Base-by-base conservation (phyloP, 2,888 invertebrate genomes). In the Drosophila tripunctata region DNA sequence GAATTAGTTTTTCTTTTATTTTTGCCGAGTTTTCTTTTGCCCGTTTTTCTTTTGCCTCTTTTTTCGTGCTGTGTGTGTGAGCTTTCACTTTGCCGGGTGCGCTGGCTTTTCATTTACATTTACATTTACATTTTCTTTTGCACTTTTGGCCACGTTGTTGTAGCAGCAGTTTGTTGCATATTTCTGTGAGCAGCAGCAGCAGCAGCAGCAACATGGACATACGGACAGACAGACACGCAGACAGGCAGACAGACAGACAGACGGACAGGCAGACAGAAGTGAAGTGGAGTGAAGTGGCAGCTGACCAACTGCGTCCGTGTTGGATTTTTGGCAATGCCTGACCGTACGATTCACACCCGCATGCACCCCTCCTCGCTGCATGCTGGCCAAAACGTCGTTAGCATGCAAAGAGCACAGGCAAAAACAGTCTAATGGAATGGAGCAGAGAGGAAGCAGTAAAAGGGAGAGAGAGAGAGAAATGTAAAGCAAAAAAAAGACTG, bases 51-150 rank as follows among this genome's bases (percentile, higher is more conserved):
- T 15, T 15, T 51, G 64, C 54, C 12, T 41, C 8, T n/a, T 17
- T 3, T 21, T 33, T 14, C 8, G 19, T 5, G 12, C 4, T n/a
- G 19, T 27, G 4, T 30, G 35, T 19, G 43, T 62, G 67, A 58
- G 64, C 76, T 73, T 68, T 62, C 63, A 73, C 68, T 75, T 74
- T 67, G 66, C 79, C 61, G 58, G 57, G 52, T n/a, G n/a, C 56
- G 47, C 73, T 83, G 66, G 66, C 62, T 75, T 81, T 85, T n/a
- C 81, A 82, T 82, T 82, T 82, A 85, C 87, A 87, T 87, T 87
- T 82, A n/a, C 81, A 82, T 82, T 82, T 82, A 85, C 87, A 87
- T 87, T 87, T 82, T 87, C 87, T 87, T 82, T 85, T 72, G 79
- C 87, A 75, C 78, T 87, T n/a, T 79, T 70, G 56, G 68, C 36